A percentile compares a stretch with the other conserved stretches of the same genome.
phyloP scores from a whole-genome alignment of 2,113 vertebrate genomes.

The Mobula hypostoma region DNA sequence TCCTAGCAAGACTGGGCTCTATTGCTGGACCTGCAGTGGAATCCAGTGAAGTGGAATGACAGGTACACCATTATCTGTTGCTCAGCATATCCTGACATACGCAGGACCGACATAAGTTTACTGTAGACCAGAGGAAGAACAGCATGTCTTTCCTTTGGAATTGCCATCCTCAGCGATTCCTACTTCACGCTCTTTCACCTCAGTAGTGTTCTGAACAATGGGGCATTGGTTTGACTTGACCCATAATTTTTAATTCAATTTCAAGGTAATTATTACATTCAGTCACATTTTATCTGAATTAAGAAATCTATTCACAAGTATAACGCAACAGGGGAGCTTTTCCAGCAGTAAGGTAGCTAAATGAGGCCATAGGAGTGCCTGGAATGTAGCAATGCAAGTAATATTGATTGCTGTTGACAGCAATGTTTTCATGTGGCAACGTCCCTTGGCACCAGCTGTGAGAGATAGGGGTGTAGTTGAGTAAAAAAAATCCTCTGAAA shows the following conservation, averaged over 20 bases:
- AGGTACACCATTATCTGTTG: too few relatives aligned
- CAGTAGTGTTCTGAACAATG: too few relatives aligned
- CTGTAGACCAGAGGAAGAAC: too few relatives aligned
- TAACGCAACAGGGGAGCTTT: not conserved
- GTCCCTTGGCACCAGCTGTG: conserved; percentile 52
- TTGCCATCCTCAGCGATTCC: too few relatives aligned
- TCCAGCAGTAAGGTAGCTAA: conserved; percentile 41
- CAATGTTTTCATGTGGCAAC: conserved; percentile 55
- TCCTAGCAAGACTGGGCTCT: too few relatives aligned
- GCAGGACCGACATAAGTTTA: too few relatives aligned
- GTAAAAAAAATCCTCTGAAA: conserved; percentile 52
- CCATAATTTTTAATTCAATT: not conserved
- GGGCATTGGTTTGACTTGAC: not conserved
- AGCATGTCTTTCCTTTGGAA: too few relatives aligned
- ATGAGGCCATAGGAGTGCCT: conserved; percentile 48
- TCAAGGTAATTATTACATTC: not conserved
- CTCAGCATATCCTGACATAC: too few relatives aligned
- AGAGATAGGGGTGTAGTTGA: conserved; percentile 30
- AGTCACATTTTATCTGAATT: not conserved
- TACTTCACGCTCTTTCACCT: too few relatives aligned
- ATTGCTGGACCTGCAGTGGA: too few relatives aligned
- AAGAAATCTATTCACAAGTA: not conserved
- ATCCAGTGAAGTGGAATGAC: too few relatives aligned
- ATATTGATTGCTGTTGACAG: conserved; percentile 53
- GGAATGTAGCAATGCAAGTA: conserved; percentile 51